Percentiles rank a stretch among this genome's conserved stretches.
phyloP scores from a whole-genome alignment of 2,797 vertebrate species.

The Myotis vivesi region DNA sequence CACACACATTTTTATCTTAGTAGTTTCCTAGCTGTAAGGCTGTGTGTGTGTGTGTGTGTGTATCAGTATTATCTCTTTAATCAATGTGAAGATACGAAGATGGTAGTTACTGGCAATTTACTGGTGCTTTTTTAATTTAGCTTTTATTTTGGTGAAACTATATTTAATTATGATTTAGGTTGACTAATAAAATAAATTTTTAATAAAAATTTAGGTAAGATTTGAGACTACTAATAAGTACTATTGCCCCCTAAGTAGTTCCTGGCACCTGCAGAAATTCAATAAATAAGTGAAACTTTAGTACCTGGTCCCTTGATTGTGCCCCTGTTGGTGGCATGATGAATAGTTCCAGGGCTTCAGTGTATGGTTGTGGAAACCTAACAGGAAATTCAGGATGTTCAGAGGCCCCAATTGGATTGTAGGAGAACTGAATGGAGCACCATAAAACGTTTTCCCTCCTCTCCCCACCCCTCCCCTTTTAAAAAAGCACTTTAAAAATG shows the following conservation, averaged over 20 bases:
- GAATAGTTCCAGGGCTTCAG: neutral
- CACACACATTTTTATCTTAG: neutral
- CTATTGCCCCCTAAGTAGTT: neutral
- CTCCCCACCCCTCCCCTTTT: neutral
- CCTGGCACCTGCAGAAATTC: constrained; percentile 1
- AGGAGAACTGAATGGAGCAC: neutral
- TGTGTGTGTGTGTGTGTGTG: neutral
- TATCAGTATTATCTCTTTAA: neutral
- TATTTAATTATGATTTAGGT: neutral
- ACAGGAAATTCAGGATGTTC: neutral
- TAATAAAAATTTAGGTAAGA: constrained; percentile 22
- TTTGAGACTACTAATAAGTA: neutral
- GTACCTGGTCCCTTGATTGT: neutral
- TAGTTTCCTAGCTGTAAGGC: neutral
- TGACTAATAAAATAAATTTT: constrained; percentile 14
- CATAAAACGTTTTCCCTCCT: neutral
- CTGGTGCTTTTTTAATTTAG: neutral
- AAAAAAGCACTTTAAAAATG: neutral
- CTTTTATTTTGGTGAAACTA: constrained; percentile 42
- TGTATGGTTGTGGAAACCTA: constrained; percentile 9
- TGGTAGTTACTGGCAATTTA: neutral
- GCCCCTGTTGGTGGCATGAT: neutral
- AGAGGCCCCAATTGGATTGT: constrained; percentile 6
- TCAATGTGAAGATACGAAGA: neutral
- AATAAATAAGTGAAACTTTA: constrained; percentile 36